Evolutionary conservation across 1,140 invertebrate genomes (phyloP), one percentile per base, ranked within the genome.

Genomic region (Panagrolaimus sp.): DNA sequence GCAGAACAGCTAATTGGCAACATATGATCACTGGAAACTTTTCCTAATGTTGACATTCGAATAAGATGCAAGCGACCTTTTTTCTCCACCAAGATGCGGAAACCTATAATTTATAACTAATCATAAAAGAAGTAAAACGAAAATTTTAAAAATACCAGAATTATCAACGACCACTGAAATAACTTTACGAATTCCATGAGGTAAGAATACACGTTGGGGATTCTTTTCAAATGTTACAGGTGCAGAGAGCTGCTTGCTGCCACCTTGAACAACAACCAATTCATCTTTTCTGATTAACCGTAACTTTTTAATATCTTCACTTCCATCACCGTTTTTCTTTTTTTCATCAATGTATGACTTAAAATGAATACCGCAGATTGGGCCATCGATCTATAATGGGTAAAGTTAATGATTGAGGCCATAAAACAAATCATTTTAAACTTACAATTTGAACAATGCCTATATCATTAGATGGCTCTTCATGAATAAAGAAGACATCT

Each of bases 401-500:
- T 15, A 28, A 52, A 65, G 10, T 71, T 8, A 17, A 15, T 67
- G 1, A 63, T 5, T 15, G 12, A 32, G 28, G 26, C 26, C 17
- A 12, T 14, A 14, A 73, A 62, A 45, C 71, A 72, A 24, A 55
- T 65, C 38, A 47, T 1, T 9, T 21, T 14, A 71, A 77, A 1
- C 94, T 92, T 17, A 95, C 89, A 83, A 91, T 93, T 82, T 95
- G 93, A 0, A 92, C 90, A 84, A 82, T 68, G 47, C 73, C 80
- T 12, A 70, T 77, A 73, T 81, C 79, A 47, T 76, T 76, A 7
- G 63, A 43, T n/a, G 69, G 43, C 48, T 81, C 78, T 46, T 98
- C 96, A 85, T 98, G 94, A 6, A 98, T 89, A 85, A 98, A 98
- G 24, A 97, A 90, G 1, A 97, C 94, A 84, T 96, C 93, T 86